These are phyloP conservation scores for Microtus californicus DNA, from an alignment of 2,797 vertebrate species.

Conservation along the genomic window DNA sequence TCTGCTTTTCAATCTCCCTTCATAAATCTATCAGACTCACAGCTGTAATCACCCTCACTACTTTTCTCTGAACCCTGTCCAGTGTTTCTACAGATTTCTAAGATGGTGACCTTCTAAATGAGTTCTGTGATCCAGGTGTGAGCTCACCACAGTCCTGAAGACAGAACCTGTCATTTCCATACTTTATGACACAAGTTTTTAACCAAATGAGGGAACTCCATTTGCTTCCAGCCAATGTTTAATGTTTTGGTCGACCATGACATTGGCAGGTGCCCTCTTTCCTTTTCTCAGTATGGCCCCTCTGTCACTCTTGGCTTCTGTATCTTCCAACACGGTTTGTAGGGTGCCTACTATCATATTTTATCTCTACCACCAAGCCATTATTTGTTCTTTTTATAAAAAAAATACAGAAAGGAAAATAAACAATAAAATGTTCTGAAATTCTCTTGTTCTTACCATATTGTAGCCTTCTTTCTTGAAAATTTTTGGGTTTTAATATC, in stretches of 20 bases:
- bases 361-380: neutral
- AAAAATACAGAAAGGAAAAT: neutral
- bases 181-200: slow-evolving; percentile 46
- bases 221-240: neutral
- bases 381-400: neutral
- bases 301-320: neutral
- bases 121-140: slow-evolving; percentile 65
- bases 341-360: neutral
- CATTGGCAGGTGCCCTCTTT: neutral
- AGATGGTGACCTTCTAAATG: slow-evolving; percentile 60
- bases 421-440: neutral
- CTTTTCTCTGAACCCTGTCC: slow-evolving; percentile 62
- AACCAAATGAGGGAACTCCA: neutral
- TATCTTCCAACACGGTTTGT: neutral
- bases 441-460: neutral
- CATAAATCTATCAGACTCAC: slow-evolving; percentile 56
- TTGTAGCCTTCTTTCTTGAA: neutral
- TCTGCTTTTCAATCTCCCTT: slow-evolving; percentile 60
- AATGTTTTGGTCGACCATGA: neutral
- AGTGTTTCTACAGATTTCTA: slow-evolving; percentile 68
- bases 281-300: neutral
- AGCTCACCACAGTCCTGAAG: slow-evolving; percentile 40
- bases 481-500: slow-evolving; percentile 5
- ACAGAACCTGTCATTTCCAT: slow-evolving; percentile 62
- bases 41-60: slow-evolving; percentile 55